Percentiles rank a stretch among this genome's conserved stretches.
These are phyloP conservation scores for Eretmocerus hayati DNA, from an alignment of 2,888 invertebrate genomes.

Conservation along the genomic window DNA sequence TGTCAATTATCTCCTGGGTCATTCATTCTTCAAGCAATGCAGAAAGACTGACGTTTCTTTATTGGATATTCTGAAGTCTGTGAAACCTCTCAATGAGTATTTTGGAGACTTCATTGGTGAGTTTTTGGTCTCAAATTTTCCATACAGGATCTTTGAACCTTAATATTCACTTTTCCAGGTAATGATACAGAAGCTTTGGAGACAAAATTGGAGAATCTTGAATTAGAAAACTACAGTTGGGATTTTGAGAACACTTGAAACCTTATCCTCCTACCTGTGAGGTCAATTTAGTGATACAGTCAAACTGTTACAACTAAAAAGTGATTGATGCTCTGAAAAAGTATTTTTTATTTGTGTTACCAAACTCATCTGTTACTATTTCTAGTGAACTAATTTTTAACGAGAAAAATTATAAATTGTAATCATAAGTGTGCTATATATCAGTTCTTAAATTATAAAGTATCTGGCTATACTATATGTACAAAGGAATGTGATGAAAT, in stretches of 20 bases:
- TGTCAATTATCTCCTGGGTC: conserved; percentile 61
- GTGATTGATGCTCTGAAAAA: too few relatives aligned
- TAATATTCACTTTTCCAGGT: conserved; percentile 46
- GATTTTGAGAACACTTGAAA: conserved; percentile 51
- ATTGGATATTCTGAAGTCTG: conserved; percentile 60
- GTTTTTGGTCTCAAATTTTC: conserved; percentile 21
- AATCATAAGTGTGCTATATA: too few relatives aligned
- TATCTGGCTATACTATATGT: too few relatives aligned
- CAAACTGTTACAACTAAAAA: too few relatives aligned
- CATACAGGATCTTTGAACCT: background rate
- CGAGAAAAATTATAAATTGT: too few relatives aligned
- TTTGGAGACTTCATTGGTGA: conserved; percentile 51
- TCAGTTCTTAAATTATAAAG: too few relatives aligned
- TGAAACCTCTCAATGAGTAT: conserved; percentile 60
- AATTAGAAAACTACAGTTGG: conserved; percentile 60
- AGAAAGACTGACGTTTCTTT: conserved; percentile 54
- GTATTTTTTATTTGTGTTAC: too few relatives aligned
- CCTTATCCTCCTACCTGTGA: too few relatives aligned
- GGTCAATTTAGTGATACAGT: too few relatives aligned
- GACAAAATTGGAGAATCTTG: conserved; percentile 56
- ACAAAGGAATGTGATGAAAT: too few relatives aligned
- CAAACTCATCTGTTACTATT: too few relatives aligned
- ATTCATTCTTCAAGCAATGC: conserved; percentile 72
- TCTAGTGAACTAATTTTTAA: too few relatives aligned
- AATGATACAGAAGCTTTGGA: conserved; percentile 56